These are phyloP conservation scores for Falco berigora DNA, from an alignment of 2,797 vertebrate genomes.

Conservation along the genomic window DNA sequence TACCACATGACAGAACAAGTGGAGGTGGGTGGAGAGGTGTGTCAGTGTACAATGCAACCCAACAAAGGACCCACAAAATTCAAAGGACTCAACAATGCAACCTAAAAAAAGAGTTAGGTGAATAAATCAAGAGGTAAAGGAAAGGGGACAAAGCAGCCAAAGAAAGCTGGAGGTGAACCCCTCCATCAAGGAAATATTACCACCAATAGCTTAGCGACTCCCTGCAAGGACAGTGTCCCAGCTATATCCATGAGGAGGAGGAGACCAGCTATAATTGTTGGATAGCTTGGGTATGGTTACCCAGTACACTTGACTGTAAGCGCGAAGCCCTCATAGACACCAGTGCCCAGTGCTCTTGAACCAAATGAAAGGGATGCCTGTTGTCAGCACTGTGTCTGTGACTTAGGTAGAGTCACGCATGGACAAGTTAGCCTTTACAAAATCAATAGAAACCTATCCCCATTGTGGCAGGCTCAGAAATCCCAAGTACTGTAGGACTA, in stretches of 20 bases:
- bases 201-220: not conserved
- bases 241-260: not conserved
- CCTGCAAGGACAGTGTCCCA: not conserved
- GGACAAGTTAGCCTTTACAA: not conserved
- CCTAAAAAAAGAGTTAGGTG: not conserved
- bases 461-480: not conserved
- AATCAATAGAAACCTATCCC: not conserved
- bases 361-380: not conserved
- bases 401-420: not conserved
- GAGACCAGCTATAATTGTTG: not conserved
- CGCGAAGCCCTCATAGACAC: not conserved
- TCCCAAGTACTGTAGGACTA: not conserved
- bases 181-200: not conserved
- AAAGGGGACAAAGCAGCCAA: not conserved
- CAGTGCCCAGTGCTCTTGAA: not conserved
- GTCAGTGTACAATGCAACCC: not conserved
- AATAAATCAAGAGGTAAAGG: not conserved
- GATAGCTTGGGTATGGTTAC: not conserved
- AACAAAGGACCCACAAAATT: not conserved
- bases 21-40: too few relatives aligned
- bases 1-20: not conserved
- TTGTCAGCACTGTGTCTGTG: not conserved
- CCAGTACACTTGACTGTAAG: not conserved
- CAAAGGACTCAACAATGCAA: not conserved
- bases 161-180: not conserved